phyloP scores from a whole-genome alignment of 2,888 invertebrate genomes.

The Drosophila ustulata region DNA sequence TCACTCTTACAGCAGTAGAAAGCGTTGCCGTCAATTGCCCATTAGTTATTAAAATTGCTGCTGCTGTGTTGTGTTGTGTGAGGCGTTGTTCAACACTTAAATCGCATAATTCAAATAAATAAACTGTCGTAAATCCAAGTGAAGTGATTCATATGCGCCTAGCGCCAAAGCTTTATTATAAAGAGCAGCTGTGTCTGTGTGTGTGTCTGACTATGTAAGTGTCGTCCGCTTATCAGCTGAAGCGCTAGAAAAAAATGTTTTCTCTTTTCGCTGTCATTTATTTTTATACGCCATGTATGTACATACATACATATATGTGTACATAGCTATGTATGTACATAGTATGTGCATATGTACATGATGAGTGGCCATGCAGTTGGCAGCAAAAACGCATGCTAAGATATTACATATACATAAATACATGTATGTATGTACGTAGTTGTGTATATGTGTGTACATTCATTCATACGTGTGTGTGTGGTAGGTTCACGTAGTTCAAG shows the following conservation, averaged over 20 bases:
- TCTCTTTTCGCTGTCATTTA: slow-evolving; percentile 68
- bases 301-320: slow-evolving; percentile 19
- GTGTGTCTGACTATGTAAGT: slow-evolving; percentile 22
- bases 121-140: slow-evolving; percentile 44
- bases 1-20: slow-evolving; percentile 9
- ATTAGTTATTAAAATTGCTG: slow-evolving; percentile 27
- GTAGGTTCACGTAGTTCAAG: slow-evolving; percentile 39
- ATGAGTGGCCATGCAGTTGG: slow-evolving; percentile 28
- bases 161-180: slow-evolving; percentile 19
- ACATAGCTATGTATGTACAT: slow-evolving; percentile 15
- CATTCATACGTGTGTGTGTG: not conserved
- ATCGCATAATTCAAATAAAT: slow-evolving; percentile 37
- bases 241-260: slow-evolving; percentile 69
- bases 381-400: slow-evolving; percentile 45
- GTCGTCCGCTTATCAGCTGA: slow-evolving; percentile 68
- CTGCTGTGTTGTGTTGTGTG: not conserved
- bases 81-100: slow-evolving; percentile 22
- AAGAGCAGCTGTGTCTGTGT: slow-evolving; percentile 42
- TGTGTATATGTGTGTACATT: not conserved
- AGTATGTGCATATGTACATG: slow-evolving; percentile 10
- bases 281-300: slow-evolving; percentile 63
- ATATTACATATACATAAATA: slow-evolving; percentile 16
- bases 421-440: not conserved
- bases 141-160: slow-evolving; percentile 49
- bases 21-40: slow-evolving; percentile 20